Percentiles rank a stretch among this genome's conserved stretches.
These are phyloP conservation scores for Ophion costatus DNA, from an alignment of 2,888 invertebrate genomes.

Conservation along the genomic window DNA sequence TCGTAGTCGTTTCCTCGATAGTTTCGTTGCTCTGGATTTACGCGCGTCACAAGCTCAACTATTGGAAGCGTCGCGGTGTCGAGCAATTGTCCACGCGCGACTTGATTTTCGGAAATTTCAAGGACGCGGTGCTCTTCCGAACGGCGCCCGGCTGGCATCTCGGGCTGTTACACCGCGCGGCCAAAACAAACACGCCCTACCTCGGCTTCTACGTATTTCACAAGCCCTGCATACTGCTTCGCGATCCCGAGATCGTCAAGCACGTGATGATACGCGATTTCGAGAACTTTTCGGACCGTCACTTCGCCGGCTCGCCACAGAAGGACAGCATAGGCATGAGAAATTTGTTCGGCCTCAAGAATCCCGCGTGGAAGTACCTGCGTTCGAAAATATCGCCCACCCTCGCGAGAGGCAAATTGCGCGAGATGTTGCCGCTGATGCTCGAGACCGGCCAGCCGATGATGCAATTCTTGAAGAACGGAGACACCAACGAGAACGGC, in stretches of 20 bases:
- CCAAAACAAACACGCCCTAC: slow-evolving; percentile 73
- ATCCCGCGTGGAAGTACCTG: slow-evolving; percentile 85
- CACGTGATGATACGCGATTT: slow-evolving; percentile 84
- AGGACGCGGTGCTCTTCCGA: slow-evolving; percentile 76
- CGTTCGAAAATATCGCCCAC: slow-evolving; percentile 85
- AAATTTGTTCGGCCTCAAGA: slow-evolving; percentile 83
- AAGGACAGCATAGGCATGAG: slow-evolving; percentile 83
- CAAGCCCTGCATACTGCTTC: slow-evolving; percentile 83
- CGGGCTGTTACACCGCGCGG: slow-evolving; percentile 73
- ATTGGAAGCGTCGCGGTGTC: slow-evolving; percentile 78
- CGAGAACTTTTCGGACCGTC: slow-evolving; percentile 83
- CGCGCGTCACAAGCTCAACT: slow-evolving; percentile 74
- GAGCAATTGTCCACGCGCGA: slow-evolving; percentile 71
- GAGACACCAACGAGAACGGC: slow-evolving; percentile 58
- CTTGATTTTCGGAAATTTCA: slow-evolving; percentile 78
- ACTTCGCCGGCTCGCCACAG: slow-evolving; percentile 81
- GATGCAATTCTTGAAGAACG: slow-evolving; percentile 73
- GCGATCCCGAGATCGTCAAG: slow-evolving; percentile 84
- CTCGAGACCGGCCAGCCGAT: slow-evolving; percentile 80
- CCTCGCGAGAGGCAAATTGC: slow-evolving; percentile 85
- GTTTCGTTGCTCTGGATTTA: slow-evolving; percentile 66
- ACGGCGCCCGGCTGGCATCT: slow-evolving; percentile 77
- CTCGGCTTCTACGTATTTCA: slow-evolving; percentile 84
- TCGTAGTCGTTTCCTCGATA: slow-evolving; percentile 38
- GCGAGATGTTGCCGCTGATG: slow-evolving; percentile 84